Base-by-base conservation (phyloP, 1,140 invertebrate species). In the Pseudachorutes palmiensis region DNA sequence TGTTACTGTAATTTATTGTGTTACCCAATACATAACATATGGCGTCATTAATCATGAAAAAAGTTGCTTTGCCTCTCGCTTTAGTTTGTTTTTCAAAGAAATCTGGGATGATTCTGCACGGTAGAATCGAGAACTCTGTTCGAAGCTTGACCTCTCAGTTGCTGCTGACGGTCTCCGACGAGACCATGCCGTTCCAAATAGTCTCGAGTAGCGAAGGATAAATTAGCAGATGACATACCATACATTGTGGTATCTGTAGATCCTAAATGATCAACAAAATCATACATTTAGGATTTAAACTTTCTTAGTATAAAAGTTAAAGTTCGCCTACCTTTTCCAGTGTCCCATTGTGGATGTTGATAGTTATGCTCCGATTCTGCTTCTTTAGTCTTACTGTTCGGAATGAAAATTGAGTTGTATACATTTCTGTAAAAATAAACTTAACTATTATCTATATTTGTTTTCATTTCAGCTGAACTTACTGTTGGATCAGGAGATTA, bases 171-270 rank as follows among this genome's bases (percentile, higher is more conserved):
- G 12, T 24, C 5, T 55, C 12, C 51, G 24, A 28, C 30, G 45
- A 74, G 55, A 12, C 72, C 72, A 60, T 74, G 64, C 1, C 66
- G 66, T 57, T 74, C 67, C 1, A 74, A 49, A 57, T 74, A 74
- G 12, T 74, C 32, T 57, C 68, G 71, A 22, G 72, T 74, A 1
- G 65, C 65, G 64, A 74, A 71, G 1, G 72, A 74, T 9, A 74
- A 32, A 59, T 74, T 64, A 31, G 33, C 66, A 1, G 70, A 64
- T 16, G 70, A 64, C 62, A 73, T 67, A 33, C 72, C 72, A 45
- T 74, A 74, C 26, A 74, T 26, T 16, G 72, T 71, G 0, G 70
- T 68, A n/a, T 74, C 72, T n/a, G 72, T 66, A 9, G 66, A 57
- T 29, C n/a, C 63, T 65, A 12, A 5, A 12, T 14, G 24, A 55